phyloP scores from a whole-genome alignment of 2,113 vertebrate species.

The Recurvirostra avosetta region DNA sequence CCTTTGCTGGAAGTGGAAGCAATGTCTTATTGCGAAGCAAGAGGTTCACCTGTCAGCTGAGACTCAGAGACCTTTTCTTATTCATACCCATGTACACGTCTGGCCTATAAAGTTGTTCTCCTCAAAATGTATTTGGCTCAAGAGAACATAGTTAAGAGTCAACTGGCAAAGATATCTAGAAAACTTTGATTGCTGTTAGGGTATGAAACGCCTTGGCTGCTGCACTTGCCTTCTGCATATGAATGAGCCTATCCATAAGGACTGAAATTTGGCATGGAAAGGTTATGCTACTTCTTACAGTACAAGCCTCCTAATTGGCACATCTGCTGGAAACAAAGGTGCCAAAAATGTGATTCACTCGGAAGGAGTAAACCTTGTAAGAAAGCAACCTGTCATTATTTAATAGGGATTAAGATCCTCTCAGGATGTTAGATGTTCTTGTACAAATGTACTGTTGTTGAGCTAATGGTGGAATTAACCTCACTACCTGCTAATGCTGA shows the following conservation, averaged over 20 bases:
- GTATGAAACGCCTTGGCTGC: conserved; percentile 32
- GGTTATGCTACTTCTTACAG: background rate
- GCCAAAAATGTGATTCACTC: conserved; percentile 29
- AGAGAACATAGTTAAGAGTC: background rate
- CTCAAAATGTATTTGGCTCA: conserved; percentile 15
- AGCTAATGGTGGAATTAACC: background rate
- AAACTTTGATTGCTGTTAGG: conserved; percentile 21
- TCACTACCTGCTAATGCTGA: background rate
- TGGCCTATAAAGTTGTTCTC: background rate
- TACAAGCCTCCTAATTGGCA: conserved; percentile 33
- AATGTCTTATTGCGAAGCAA: background rate
- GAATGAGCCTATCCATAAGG: conserved; percentile 1
- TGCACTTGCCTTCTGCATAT: conserved; percentile 12
- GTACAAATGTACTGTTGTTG: background rate
- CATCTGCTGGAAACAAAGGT: conserved; percentile 46
- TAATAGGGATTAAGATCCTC: conserved; percentile 17
- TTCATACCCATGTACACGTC: background rate
- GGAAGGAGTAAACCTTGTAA: background rate
- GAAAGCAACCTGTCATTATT: conserved; percentile 2
- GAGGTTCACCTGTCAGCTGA: background rate
- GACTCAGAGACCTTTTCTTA: background rate
- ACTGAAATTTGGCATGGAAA: conserved; percentile 28
- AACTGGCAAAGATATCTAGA: conserved; percentile 15
- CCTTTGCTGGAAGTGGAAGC: background rate
- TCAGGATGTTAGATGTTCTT: background rate